These are phyloP conservation scores for Phalera bucephala DNA, from an alignment of 2,888 invertebrate species.

Conservation along the genomic window DNA sequence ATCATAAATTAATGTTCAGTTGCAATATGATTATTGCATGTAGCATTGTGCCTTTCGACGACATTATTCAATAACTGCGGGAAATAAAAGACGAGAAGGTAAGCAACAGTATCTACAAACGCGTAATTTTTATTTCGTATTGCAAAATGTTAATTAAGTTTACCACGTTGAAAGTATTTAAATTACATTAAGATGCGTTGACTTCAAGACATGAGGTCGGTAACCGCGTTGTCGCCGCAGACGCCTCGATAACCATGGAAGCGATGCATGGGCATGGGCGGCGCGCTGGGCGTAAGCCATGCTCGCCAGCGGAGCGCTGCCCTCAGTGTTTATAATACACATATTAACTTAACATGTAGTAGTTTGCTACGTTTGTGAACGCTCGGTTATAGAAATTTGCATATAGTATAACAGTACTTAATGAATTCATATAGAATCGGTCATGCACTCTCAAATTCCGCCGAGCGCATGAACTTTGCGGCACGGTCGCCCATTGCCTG, in stretches of 20 bases:
- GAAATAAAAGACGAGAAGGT: too few relatives aligned
- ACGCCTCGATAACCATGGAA: constrained; percentile 51
- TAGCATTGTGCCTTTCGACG: constrained; percentile 4
- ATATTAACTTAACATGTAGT: too few relatives aligned
- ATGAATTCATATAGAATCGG: not conserved
- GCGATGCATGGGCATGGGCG: constrained; percentile 29
- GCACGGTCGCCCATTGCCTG: constrained; percentile 22
- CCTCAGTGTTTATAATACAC: too few relatives aligned
- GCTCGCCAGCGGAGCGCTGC: constrained; percentile 4
- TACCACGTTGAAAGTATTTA: constrained; percentile 50
- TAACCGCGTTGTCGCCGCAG: constrained; percentile 62
- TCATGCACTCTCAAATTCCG: constrained; percentile 6
- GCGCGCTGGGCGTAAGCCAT: constrained; percentile 9
- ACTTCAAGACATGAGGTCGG: constrained; percentile 58
- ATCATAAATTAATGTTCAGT: constrained; percentile 10
- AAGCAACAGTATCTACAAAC: constrained; percentile 25
- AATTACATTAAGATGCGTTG: constrained; percentile 49
- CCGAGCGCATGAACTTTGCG: constrained; percentile 13
- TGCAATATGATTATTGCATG: not conserved
- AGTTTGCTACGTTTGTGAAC: not conserved
- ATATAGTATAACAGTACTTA: not conserved
- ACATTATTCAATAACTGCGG: too few relatives aligned
- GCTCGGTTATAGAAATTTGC: not conserved
- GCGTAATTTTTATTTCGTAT: constrained; percentile 27
- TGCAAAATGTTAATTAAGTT: constrained; percentile 42